These are phyloP conservation scores for Caiman crocodilus DNA, from an alignment of 2,797 vertebrate species.

Conservation along the genomic window DNA sequence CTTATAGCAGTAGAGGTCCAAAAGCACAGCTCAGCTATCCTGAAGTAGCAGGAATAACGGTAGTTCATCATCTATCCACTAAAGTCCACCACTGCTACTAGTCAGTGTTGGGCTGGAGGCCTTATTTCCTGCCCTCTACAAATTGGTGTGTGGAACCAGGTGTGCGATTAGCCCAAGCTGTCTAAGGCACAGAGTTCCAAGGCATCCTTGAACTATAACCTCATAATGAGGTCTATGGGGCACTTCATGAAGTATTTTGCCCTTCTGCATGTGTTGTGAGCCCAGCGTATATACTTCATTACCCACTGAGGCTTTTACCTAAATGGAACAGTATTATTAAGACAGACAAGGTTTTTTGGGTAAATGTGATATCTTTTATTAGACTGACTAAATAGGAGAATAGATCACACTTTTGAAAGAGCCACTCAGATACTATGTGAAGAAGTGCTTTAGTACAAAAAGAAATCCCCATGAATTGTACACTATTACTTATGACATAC, in stretches of 20 bases:
- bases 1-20: rapidly evolving
- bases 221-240: neutral
- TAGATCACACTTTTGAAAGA: too few relatives aligned
- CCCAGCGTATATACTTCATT: neutral
- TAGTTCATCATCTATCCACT: neutral
- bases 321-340: slow-evolving; percentile 46
- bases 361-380: too few relatives aligned
- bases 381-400: too few relatives aligned
- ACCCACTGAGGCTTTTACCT: slow-evolving; percentile 30
- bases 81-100: rapidly evolving
- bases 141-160: rapidly evolving
- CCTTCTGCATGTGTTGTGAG: neutral
- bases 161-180: neutral
- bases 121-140: neutral
- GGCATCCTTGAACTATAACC: neutral
- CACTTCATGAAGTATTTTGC: neutral
- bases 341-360: too few relatives aligned
- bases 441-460: too few relatives aligned
- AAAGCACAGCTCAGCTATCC: neutral
- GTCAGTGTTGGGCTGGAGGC: neutral
- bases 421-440: too few relatives aligned
- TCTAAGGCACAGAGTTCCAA: neutral
- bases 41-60: rapidly evolving
- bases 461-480: too few relatives aligned
- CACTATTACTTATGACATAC: too few relatives aligned